Evolutionary conservation across 2,797 vertebrate species (phyloP).

Genomic region (Gorsachius magnificus): DNA sequence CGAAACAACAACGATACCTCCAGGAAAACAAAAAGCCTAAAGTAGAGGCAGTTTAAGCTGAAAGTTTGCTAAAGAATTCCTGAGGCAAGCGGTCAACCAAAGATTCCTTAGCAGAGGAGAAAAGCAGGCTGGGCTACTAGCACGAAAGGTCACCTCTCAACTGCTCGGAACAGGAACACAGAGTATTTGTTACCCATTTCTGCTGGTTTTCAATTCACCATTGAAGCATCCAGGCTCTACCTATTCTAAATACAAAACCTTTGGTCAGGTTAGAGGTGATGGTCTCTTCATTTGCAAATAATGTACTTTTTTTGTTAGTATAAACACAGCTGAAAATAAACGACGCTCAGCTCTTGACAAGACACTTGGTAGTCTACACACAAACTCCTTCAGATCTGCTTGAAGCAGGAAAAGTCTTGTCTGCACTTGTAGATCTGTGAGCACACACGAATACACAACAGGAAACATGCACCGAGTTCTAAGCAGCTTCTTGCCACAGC

Average conservation of each 20-base stretch:
- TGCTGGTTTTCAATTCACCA: not conserved
- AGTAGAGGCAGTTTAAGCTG: not conserved
- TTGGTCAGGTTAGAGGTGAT: conserved; percentile 1
- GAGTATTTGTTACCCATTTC: not conserved
- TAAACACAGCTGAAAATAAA: not conserved
- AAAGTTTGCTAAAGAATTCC: not conserved
- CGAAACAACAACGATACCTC: not conserved
- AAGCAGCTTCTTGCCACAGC: not conserved
- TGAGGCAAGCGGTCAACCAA: not conserved
- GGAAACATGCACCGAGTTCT: not conserved
- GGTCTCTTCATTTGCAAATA: not conserved
- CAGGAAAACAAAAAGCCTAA: not conserved
- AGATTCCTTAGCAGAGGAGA: not conserved
- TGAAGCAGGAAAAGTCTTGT: not conserved
- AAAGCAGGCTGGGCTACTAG: not conserved
- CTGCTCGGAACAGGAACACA: not conserved
- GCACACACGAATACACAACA: not conserved
- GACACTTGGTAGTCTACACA: not conserved
- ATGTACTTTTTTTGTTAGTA: not conserved
- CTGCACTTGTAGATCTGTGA: not conserved
- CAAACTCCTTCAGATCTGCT: not conserved
- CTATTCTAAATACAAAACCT: not conserved
- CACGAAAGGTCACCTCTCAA: not conserved
- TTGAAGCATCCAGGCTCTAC: not conserved
- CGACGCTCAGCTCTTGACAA: not conserved